Evolutionary conservation across 2,888 invertebrate species (phyloP).

Genomic region (Ophioninae sp.): DNA sequence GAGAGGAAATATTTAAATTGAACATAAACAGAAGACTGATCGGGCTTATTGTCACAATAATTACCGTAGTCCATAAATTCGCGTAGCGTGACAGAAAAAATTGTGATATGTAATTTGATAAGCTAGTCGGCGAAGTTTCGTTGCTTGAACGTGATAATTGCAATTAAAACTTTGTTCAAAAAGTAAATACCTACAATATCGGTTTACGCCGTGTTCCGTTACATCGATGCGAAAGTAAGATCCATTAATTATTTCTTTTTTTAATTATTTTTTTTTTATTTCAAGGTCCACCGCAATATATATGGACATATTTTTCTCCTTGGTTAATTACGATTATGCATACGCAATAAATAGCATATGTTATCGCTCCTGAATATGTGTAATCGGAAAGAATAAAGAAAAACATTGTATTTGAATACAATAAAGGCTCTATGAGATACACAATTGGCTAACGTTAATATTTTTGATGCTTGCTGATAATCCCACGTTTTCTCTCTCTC

Average conservation of each 20-base stretch:
- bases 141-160: constrained; percentile 39
- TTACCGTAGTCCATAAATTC: constrained; percentile 60
- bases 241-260: constrained; percentile 15
- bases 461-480: constrained; percentile 58
- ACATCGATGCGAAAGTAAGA: constrained; percentile 43
- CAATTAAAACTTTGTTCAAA: constrained; percentile 25
- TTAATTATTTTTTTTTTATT: constrained; percentile 20
- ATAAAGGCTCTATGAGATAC: constrained; percentile 76
- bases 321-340: constrained; percentile 47
- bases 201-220: constrained; percentile 41
- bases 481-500: constrained; percentile 47
- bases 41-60: constrained; percentile 70
- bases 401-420: constrained; percentile 74
- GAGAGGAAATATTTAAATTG: constrained; percentile 52
- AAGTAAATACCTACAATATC: constrained; percentile 1
- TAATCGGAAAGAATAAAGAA: constrained; percentile 63
- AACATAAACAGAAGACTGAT: constrained; percentile 73
- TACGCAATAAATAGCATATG: constrained; percentile 64
- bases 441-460: constrained; percentile 72
- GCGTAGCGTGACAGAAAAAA: constrained; percentile 45
- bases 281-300: constrained; percentile 39
- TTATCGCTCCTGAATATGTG: constrained; percentile 68
- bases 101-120: constrained; percentile 74
- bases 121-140: constrained; percentile 68
- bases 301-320: constrained; percentile 28